These are phyloP conservation scores for Drosophila acutilabella DNA, from an alignment of 2,888 invertebrate genomes.

Conservation along the genomic window DNA sequence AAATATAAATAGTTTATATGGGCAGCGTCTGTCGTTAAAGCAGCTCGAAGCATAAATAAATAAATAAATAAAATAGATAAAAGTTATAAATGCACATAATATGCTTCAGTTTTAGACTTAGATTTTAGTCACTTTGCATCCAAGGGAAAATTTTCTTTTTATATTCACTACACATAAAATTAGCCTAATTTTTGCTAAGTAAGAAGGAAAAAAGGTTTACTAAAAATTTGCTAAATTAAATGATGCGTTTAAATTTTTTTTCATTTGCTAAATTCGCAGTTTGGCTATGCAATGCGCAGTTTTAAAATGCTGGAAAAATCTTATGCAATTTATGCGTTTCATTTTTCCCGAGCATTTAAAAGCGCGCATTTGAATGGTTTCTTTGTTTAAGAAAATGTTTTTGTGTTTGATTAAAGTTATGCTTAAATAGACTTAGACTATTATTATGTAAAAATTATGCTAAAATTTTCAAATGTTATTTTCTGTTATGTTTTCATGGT, in stretches of 20 bases:
- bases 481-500: conserved; percentile 32
- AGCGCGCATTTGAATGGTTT: conserved; percentile 71
- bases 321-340: neutral
- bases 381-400: conserved; percentile 17
- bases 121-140: conserved; percentile 57
- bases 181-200: conserved; percentile 63
- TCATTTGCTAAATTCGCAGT: conserved; percentile 35
- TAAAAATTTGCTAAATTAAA: conserved; percentile 33
- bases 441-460: conserved; percentile 55
- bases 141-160: conserved; percentile 33
- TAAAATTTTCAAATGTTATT: conserved; percentile 65
- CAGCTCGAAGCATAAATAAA: conserved; percentile 58
- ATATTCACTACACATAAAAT: conserved; percentile 56
- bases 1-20: conserved; percentile 4
- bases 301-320: conserved; percentile 76
- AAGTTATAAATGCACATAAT: conserved; percentile 69
- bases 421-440: conserved; percentile 53
- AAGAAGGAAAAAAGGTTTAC: conserved; percentile 24
- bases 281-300: conserved; percentile 75
- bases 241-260: neutral
- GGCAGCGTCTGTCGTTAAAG: conserved; percentile 35
- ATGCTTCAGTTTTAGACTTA: conserved; percentile 64
- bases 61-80: conserved; percentile 48
- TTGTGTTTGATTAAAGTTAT: conserved; percentile 36
- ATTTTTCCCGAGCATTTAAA: conserved; percentile 74